A percentile compares a stretch with the other conserved stretches of the same genome.
These are phyloP conservation scores for Limanda limanda DNA, from an alignment of 2,113 vertebrate genomes.

Conservation along the genomic window DNA sequence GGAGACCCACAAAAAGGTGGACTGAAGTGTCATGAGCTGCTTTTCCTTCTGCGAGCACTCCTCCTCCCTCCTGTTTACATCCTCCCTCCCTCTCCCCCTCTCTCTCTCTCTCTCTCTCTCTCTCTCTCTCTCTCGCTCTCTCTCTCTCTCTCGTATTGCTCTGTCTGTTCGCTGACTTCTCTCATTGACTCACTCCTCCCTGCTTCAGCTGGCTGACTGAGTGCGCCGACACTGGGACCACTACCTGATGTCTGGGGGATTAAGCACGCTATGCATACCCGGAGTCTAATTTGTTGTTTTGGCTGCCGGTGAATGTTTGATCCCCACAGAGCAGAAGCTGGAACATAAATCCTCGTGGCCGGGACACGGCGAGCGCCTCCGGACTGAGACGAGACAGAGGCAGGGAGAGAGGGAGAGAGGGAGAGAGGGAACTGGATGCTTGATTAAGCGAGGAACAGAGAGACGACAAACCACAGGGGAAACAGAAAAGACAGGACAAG, in stretches of 20 bases:
- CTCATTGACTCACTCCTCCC: slow-evolving; percentile 58
- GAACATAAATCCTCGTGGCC: slow-evolving; percentile 50
- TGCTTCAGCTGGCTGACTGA: slow-evolving; percentile 55
- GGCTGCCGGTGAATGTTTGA: slow-evolving; percentile 64
- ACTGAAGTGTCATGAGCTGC: slow-evolving; percentile 63
- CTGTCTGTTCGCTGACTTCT: slow-evolving; percentile 61
- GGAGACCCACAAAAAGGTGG: slow-evolving; percentile 27
- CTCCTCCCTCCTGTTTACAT: slow-evolving; percentile 36
- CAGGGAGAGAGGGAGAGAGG: not conserved
- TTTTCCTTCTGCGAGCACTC: slow-evolving; percentile 37
- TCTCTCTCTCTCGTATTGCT: slow-evolving; percentile 27
- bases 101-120: slow-evolving; percentile 32
- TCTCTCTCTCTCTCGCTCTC: slow-evolving; percentile 37
- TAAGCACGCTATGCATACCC: slow-evolving; percentile 64
- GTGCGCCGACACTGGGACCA: slow-evolving; percentile 73
- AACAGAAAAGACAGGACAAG: slow-evolving; percentile 34
- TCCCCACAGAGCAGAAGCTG: slow-evolving; percentile 54
- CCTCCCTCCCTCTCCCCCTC: slow-evolving; percentile 32
- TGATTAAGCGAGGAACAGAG: slow-evolving; percentile 25
- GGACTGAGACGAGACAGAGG: slow-evolving; percentile 35
- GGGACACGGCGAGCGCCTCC: slow-evolving; percentile 60
- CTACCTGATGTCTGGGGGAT: slow-evolving; percentile 78
- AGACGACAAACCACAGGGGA: slow-evolving; percentile 18
- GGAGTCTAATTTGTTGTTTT: slow-evolving; percentile 71
- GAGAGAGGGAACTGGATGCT: slow-evolving; percentile 36